Base-by-base conservation (phyloP, 2,888 invertebrate species). In the Podabrus alpinus region DNA sequence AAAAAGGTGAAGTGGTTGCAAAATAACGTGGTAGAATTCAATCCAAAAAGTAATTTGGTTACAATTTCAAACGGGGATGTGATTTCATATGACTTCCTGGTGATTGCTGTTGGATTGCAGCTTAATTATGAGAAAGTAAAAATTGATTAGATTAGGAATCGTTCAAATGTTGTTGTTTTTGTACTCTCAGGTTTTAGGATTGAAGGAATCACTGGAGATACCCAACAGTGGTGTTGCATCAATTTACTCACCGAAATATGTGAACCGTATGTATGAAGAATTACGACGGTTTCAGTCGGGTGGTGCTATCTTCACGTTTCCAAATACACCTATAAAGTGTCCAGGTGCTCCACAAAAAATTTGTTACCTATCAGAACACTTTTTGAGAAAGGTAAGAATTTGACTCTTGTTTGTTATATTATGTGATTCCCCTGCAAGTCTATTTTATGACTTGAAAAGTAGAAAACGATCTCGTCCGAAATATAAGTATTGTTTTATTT, bases 321-420 rank as follows among this genome's bases (percentile, higher is more conserved):
- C 99, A 0, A 92, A 93, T 82, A 91, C 94, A 0, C 94, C 95
- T 0, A 94, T 99, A 67, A 99, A 99, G 87, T 99, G 99, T 87
- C 96, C 98, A 0, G 99, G 99, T 0, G 99, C 99, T 1, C 98
- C 99, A 19, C 99, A 99, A 88, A 99, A 99, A 89, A 97, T 98
- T 74, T 92, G 94, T 82, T 99, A 98, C 84, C 89, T 99, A 59
- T 90, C 96, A 0, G 99, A 99, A 75, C 92, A 97, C 73, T 94
- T 93, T 86, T 92, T 97, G 77, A 90, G 92, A 80, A 93, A 92
- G 88, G 97, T 96, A 87, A 84, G 84, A 80, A 83, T 80, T 73
- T 15, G 1, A 9, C 5, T 61, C 11, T 4, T 16, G 17, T 3
- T 17, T 61, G 10, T 21, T 70, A 79, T 11, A 77, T 78, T 13